These are phyloP conservation scores for Malaclemys terrapin DNA, from an alignment of 2,113 vertebrate species.

Conservation along the genomic window DNA sequence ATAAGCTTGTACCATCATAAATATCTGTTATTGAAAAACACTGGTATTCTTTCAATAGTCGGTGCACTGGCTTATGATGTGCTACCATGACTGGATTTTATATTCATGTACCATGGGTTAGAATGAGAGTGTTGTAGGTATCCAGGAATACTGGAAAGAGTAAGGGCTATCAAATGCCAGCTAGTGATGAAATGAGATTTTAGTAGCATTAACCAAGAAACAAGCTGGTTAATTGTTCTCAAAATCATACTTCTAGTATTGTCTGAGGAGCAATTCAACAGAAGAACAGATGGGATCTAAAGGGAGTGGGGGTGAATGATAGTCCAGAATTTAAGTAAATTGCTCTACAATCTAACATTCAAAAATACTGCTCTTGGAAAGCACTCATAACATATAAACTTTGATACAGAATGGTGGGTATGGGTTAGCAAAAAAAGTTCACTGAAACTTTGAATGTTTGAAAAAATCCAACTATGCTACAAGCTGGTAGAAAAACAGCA, in stretches of 20 bases:
- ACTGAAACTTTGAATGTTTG: too few relatives aligned
- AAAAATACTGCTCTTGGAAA: neutral
- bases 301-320: neutral
- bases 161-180: neutral
- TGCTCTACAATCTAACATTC: neutral
- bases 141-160: too few relatives aligned
- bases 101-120: neutral
- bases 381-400: neutral
- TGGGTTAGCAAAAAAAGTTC: neutral
- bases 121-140: neutral
- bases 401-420: neutral
- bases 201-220: neutral
- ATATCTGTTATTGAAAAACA: fast-evolving
- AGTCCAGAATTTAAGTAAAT: neutral
- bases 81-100: fast-evolving
- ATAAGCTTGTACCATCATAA: neutral
- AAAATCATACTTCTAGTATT: neutral
- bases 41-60: neutral
- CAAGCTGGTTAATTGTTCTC: neutral
- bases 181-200: neutral
- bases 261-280: neutral
- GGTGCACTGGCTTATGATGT: neutral
- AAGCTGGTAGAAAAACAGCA: too few relatives aligned
- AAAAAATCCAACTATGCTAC: too few relatives aligned
- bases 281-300: neutral